Base-by-base conservation (phyloP, 2,888 invertebrate species). In the Sphinx pinastri region DNA sequence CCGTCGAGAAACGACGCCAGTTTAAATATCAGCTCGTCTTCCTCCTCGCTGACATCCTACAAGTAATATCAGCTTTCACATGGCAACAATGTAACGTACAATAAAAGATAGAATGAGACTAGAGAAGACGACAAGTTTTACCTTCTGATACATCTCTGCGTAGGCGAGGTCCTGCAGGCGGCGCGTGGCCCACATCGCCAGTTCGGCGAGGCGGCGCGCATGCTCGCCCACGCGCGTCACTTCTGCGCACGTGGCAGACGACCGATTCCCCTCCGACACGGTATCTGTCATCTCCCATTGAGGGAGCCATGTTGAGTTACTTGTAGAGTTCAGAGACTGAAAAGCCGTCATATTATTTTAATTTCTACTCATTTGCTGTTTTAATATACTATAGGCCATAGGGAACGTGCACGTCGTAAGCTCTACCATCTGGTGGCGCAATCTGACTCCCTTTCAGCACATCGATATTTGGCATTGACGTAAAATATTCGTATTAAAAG, bases 1-100 rank as follows among this genome's bases (percentile, higher is more conserved):
- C 87, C 82, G 76, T 93, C 92, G 69, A 93, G 79, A 79, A 90
- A 88, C 89, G 88, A 91, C 13, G 93, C 92, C 74, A 93, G 78
- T 71, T 88, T 87, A n/a, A 92, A 75, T 2, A 93, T 78, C 75
- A 92, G 75, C 73, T 89, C 88, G 66, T 87, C 87, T 47, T 92
- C 91, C 5, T 88, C 85, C 25, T 79, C 77, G 2, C 83, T 77
- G 16, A 83, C 81, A 1, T 81, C 79, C 88, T 88, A 72, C 1
- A 71, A 51, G 7, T 11, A 57, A 14, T 8, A 19, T 19, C 8
- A 10, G 54, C 54, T 8, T 55, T 16, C 11, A 55, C 6, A 25
- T 25, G 25, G 25, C 25, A 5, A 55, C 19, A 12, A 45, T 51
- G n/a, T 0, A 52, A 4, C 25, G 38, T 11, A 38, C 52, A 38